A percentile compares a stretch with the other conserved stretches of the same genome.
Conservation (phyloP, 2,888 invertebrate genomes). For the Netelia virgata region DNA sequence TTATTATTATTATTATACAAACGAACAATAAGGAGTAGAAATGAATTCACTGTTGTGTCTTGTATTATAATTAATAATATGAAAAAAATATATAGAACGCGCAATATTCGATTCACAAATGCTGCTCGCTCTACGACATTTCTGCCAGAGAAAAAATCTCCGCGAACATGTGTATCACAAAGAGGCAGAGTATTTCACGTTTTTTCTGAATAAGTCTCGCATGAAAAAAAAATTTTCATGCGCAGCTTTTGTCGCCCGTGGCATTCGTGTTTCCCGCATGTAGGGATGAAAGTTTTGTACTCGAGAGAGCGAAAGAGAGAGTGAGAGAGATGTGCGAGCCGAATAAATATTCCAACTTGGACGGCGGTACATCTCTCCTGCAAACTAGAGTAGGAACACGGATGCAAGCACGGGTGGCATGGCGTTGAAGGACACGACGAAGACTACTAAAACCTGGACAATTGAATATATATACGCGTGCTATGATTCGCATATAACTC, state of each 20-base stretch:
- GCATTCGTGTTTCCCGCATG: constrained; percentile 24
- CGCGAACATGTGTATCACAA: constrained; percentile 35
- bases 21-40: too few species aligned
- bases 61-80: too few species aligned
- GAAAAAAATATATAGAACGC: too few species aligned
- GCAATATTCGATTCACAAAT: neutral
- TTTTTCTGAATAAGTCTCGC: constrained; percentile 31
- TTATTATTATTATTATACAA: too few species aligned
- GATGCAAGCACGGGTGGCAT: neutral
- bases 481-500: neutral
- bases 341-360: constrained; percentile 35
- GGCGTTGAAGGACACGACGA: neutral
- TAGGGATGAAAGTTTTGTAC: constrained; percentile 35
- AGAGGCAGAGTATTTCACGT: constrained; percentile 27
- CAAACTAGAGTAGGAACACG: neutral
- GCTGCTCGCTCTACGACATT: neutral
- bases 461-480: neutral
- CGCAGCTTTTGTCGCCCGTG: constrained; percentile 20
- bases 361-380: constrained; percentile 1
- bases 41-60: too few species aligned
- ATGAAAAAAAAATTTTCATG: constrained; percentile 23
- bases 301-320: neutral
- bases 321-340: neutral
- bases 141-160: constrained; percentile 18
- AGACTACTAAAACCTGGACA: neutral